Base-by-base conservation (phyloP, 2,888 invertebrate species). In the Thumatha senex region DNA sequence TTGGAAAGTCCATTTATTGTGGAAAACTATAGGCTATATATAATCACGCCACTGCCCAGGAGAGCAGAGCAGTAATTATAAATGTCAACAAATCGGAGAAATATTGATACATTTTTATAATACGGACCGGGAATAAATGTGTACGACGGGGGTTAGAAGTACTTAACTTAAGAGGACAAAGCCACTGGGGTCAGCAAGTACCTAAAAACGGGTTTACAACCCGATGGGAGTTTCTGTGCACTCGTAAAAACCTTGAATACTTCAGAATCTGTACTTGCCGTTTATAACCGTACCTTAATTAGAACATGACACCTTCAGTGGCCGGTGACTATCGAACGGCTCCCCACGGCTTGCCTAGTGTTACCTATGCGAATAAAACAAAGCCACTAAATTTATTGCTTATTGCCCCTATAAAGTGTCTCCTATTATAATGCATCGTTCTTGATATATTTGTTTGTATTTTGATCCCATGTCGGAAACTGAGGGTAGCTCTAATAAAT, bases 381-480 rank as follows among this genome's bases (percentile, higher is more conserved):
- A 68, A 58, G 63, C 48, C 52, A 56, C 50, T 52, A 50, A 65
- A 69, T 69, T 68, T 68, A 69, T 67, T 12, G 67, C 57, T 46
- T 69, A 63, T 67, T 54, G 63, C 52, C 15, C 14, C 51, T 47
- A 56, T 65, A 65, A 56, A 65, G 46, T 40, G 54, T 51, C 54
- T 51, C 51, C 49, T 49, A 56, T 66, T 48, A 62, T 63, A 62
- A 65, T 56, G 55, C 45, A 50, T 56, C 53, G 46, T 42, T 56
- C 54, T 53, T 60, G 53, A 66, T 66, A 59, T 60, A 68, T 67
- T 53, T 66, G 59, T 67, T 62, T 57, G 64, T 49, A 54, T 63
- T 66, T 53, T 66, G 68, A 68, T 68, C 63, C 56, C 53, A 34
- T 29, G 55, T 61, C 50, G 64, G 61, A 57, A 61, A 56, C 55